Evolutionary conservation across 2,113 vertebrate species (phyloP), one percentile per base, ranked within the genome.

Genomic region (Hippopotamus amphibius): DNA sequence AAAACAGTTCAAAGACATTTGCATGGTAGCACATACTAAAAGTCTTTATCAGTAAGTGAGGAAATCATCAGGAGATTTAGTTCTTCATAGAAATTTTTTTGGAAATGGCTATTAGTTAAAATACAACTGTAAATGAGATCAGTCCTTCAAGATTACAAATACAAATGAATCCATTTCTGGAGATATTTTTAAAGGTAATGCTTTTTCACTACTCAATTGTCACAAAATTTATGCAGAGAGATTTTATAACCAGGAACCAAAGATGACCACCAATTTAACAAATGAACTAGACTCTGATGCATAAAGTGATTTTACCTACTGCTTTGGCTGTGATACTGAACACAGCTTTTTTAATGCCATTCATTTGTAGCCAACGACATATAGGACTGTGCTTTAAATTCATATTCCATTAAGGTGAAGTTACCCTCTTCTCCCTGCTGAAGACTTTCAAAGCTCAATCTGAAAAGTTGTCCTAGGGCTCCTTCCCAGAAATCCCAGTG

Each of bases 1-100:
- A 80, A 95, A 92, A 96, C 72, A 61, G 71, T 89, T 95, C 92
- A 83, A 65, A 96, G 92, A 97, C 94, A 55, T 98, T 95, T 97
- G 30, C 80, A 93, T 76, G 50, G 16, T 4, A 71, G 79, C 21
- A 77, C 61, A 43, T 83, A 91, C 37, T 68, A 46, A 93, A 97
- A 72, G 66, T 74, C 80, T 84, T 76, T 88, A 83, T 30, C 33
- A 68, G 61, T 93, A 92, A 90, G 46, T 59, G 17, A 95, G 82
- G 76, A 89, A 93, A 79, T 88, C 90, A 95, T 26, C 96, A 95
- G 86, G 86, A 96, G 50, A 21, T 77, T 72, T 61, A 4, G 76
- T 79, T 88, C 61, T 87, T 65, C 10, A 77, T 33, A 89, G 85
- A 90, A 90, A 55, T 19, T 9, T 92, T 92, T 92, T 82, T 50